Base-by-base conservation (phyloP, 92 coral and sea anemone species). In the Plumapathes pennacea region DNA sequence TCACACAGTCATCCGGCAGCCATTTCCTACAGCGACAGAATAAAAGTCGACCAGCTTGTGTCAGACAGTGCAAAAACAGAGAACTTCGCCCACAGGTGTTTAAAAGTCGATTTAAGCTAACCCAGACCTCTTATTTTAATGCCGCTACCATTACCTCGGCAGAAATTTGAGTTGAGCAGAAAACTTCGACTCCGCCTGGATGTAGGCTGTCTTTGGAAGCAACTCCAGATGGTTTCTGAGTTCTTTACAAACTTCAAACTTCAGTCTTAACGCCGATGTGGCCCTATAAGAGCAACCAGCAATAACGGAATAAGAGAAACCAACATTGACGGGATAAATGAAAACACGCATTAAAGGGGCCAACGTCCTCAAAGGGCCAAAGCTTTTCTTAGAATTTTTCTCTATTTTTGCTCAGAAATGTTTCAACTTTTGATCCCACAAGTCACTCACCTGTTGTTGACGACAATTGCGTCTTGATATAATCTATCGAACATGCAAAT, bases 211-310 rank as follows among this genome's bases (percentile, higher is more conserved):
- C 60, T 88, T 94, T 32, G 99, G 99, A n/a, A 94, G 50, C 62
- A 94, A 60, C 31, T 94, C 99, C 36, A 94, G 74, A 36, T 94
- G 99, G 62, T 74, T 84, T 58, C 69, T 89, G 40, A 94, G 74
- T 61, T 94, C 99, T 48, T 94, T 94, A 85, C 99, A 94, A 19
- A 94, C 99, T 58, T 94, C 99, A 79, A 94, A 94, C 79, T 94
- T 94, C 34, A 94, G 68, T 67, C 97, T 75, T 44, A 94, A 66
- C 2, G 99, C 99, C 15, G 99, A 89, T 0, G 99, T 94, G 24
- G 99, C 99, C 53, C 99, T 91, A 64, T 21, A 38, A 23, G 26
- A 49, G 7, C 61, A 27, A 21, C 29, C 4, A 43, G 10, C 22
- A n/a, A 25, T 9, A 42, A 17, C 28, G n/a, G 11, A 30, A 12